These are phyloP conservation scores for Drosophila ficusphila DNA, from an alignment of 1,140 invertebrate species.

Conservation along the genomic window DNA sequence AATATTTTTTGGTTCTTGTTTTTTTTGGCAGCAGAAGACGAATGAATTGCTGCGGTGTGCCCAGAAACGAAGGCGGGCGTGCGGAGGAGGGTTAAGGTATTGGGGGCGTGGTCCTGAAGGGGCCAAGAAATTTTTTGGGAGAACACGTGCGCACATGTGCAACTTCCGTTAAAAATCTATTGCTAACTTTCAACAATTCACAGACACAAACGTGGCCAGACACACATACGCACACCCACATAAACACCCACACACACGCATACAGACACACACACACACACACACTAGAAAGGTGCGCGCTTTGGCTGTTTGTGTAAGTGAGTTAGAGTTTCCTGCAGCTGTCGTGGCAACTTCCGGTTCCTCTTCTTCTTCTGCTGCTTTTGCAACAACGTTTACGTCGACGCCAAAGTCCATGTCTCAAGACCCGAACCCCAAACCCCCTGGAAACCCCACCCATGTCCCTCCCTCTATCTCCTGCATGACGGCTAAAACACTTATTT, in stretches of 20 bases:
- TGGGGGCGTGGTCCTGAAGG: background rate
- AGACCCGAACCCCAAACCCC: background rate
- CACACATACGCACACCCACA: conserved; percentile 26
- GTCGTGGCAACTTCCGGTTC: conserved; percentile 79
- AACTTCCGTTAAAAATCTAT: conserved; percentile 82
- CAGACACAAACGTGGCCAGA: conserved; percentile 42
- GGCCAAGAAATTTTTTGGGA: conserved; percentile 34
- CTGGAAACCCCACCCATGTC: background rate
- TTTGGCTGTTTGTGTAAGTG: conserved; percentile 73
- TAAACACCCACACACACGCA: conserved; percentile 11
- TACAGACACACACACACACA: conserved; percentile 6
- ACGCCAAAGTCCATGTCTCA: conserved; percentile 29
- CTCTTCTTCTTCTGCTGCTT: conserved; percentile 25
- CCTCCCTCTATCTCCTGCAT: conserved; percentile 41
- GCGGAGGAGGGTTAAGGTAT: background rate
- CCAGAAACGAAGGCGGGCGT: background rate
- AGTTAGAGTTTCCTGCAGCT: conserved; percentile 82
- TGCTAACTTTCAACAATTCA: conserved; percentile 81
- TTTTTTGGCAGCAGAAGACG: conserved; percentile 27
- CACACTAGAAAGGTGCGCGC: conserved; percentile 37
- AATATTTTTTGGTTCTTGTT: conserved; percentile 41
- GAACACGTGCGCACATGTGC: conserved; percentile 81
- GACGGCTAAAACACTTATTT: conserved; percentile 78
- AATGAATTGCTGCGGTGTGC: conserved; percentile 35
- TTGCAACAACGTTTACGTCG: conserved; percentile 31